phyloP scores from a whole-genome alignment of 2,888 invertebrate species.

The Acanthopleura granulata region DNA sequence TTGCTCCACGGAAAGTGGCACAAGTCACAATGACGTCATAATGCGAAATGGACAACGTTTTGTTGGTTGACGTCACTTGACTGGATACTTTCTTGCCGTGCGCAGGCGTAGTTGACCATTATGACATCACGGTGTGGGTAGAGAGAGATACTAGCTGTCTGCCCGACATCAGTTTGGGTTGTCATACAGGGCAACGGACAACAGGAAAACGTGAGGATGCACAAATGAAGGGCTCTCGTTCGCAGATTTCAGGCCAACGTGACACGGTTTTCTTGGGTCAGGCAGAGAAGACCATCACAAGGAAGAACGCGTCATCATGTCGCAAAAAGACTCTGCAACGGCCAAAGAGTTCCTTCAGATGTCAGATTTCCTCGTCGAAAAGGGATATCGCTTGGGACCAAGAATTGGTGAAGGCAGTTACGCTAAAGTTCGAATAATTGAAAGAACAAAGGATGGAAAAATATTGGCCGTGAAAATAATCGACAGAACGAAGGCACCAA shows the following conservation, averaged over 20 bases:
- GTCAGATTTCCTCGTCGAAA: constrained; percentile 39
- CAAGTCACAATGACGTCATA: no score
- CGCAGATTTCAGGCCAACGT: neutral
- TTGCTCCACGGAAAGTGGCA: no score
- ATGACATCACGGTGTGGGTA: no score
- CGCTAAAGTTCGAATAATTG: constrained; percentile 79
- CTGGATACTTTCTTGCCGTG: no score
- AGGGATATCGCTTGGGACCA: constrained; percentile 72
- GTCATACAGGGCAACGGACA: no score
- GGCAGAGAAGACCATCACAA: neutral
- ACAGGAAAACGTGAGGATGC: constrained; percentile 4
- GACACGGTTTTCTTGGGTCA: neutral
- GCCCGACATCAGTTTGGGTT: no score
- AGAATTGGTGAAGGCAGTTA: constrained; percentile 89
- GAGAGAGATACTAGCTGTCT: no score
- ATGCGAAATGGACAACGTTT: no score
- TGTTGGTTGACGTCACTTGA: no score
- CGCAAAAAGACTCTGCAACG: constrained; percentile 30
- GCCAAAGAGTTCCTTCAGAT: constrained; percentile 40
- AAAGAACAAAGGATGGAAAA: constrained; percentile 50
- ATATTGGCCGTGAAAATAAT: constrained; percentile 81
- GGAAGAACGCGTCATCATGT: neutral
- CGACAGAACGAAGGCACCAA: constrained; percentile 79
- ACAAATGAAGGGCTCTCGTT: constrained; percentile 3
- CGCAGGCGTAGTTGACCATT: no score